Base-by-base conservation (phyloP, 1,140 invertebrate genomes). In the Orchestia grillus region DNA sequence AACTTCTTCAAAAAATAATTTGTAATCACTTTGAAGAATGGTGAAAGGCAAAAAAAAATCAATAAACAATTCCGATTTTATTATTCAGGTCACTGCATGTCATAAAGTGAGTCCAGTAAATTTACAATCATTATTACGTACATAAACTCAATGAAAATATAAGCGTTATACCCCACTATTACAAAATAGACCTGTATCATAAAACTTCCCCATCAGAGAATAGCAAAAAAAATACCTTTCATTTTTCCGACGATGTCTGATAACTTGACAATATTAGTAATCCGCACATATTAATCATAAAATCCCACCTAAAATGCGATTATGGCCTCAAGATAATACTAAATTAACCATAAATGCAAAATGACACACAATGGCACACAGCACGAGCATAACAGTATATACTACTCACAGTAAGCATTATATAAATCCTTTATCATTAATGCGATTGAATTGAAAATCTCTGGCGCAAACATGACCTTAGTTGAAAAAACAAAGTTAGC, bases 11-110 rank as follows among this genome's bases (percentile, higher is more conserved):
- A n/a, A n/a, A n/a, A n/a, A 53, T 53, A 53, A 6, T 8, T 53
- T 53, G 6, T 53, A 53, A 6, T 53, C 47, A 19, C 47, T 53
- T 53, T 53, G 6, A 19, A 19, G 19, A 6, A 53, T 16, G 43
- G 28, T 42, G 88, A 19, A 90, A 90, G 88, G 88, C n/a, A 19
- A 90, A 43, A 43, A 44, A n/a, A 90, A 90, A 90, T 23, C n/a
- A 90, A 90, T 90, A 41, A 44, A 90, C 15, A 90, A 90, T 42
- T 90, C 28, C 15, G 42, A 41, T 90, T 90, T 90, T 90, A 90
- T 44, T 90, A 41, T 19, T 90, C 88, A 90, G 88, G 88, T 90
- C 88, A 90, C 88, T 36, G 88, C n/a, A 90, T 77, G 62, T 77
- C 62, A 77, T 77, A 77, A 77, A 8, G 62, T 77, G 28, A 36